Base-by-base conservation (phyloP, 2,888 invertebrate genomes). In the Ariolimax columbianus region DNA sequence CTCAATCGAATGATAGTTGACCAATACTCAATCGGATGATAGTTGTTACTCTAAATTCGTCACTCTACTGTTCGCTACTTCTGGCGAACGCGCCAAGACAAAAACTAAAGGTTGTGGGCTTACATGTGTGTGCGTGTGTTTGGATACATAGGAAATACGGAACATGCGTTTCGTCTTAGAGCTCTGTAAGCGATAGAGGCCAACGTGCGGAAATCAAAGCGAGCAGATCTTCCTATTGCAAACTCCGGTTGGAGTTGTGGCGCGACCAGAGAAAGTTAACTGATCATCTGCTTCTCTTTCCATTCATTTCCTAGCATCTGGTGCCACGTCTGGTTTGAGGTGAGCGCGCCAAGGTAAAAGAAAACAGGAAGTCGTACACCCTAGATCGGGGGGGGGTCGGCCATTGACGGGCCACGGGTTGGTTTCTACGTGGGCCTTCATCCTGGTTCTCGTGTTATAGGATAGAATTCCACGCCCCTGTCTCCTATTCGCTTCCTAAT, bases 201-300 rank as follows among this genome's bases (percentile, higher is more conserved):
- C 77, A 59, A 77, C 55, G 77, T 77, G 77, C 77, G 79, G 79
- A 79, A 79, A 79, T 79, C 79, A 79, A 79, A 79, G 79, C n/a
- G 66, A 66, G 59, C 63, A 59, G 38, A 63, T 43, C 79, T 79
- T 79, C 79, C 79, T 51, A 43, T 40, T 63, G 23, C 14, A 66
- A 79, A 79, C 66, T 79, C 55, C 51, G 55, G 51, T 77, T 73
- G 43, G 40, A 55, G 23, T 55, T 55, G 55, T 55, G 77, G 55
- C 51, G 33, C 77, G 51, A 40, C 51, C 33, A 55, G 55, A 17
- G 55, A 77, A 59, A 17, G 26, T 9, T 59, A 59, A 77, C 55
- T 17, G 77, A 77, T 77, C 77, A 77, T 30, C 23, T 77, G 77
- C 23, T 51, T 36, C 36, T 33, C 33, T 59, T 77, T 73, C 36